A percentile compares a stretch with the other conserved stretches of the same genome.
Conservation (phyloP, 2,113 vertebrate genomes). For the Alethe castanea region DNA sequence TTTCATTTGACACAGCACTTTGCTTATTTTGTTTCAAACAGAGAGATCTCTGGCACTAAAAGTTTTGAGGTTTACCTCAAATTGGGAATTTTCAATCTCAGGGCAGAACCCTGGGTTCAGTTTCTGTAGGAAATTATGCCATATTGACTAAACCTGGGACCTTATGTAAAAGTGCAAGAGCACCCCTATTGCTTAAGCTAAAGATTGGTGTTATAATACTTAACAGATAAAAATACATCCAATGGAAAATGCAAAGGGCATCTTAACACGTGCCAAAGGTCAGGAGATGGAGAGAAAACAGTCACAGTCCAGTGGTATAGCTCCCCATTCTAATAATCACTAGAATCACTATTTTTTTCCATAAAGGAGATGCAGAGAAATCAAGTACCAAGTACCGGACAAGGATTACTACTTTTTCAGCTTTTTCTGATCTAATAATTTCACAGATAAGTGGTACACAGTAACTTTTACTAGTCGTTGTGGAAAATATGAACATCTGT, state of each 20-base stretch:
- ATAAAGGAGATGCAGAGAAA: neutral
- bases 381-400: neutral
- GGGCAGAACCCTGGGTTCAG: neutral
- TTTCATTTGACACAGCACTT: neutral
- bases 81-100: neutral
- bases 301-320: accelerated
- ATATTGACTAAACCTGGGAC: accelerated
- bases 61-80: neutral
- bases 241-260: neutral
- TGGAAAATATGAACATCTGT: neutral
- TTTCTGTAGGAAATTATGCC: neutral
- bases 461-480: neutral
- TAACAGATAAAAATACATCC: neutral
- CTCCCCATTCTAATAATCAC: neutral
- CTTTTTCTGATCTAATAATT: neutral
- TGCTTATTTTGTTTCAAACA: neutral
- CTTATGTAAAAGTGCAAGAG: neutral
- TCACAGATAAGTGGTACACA: neutral
- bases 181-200: neutral
- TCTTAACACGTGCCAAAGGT: neutral
- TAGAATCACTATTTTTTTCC: neutral
- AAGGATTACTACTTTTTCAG: neutral
- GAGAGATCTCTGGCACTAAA: accelerated
- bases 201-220: neutral
- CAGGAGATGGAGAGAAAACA: neutral